Base-by-base conservation (phyloP, 2,888 invertebrate genomes). In the Synergus laeviventris region DNA sequence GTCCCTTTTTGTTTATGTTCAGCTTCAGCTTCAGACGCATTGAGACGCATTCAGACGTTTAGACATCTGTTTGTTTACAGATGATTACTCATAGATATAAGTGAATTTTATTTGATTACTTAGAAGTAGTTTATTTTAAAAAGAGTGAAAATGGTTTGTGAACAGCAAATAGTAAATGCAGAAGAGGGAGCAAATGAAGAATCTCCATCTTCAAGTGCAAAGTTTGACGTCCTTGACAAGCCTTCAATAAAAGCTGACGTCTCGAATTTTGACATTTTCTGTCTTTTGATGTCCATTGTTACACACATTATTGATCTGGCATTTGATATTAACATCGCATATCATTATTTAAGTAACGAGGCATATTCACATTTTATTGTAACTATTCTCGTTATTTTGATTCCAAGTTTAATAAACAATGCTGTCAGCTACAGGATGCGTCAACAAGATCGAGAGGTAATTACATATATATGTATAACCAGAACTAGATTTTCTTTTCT, bases 371-470 rank as follows among this genome's bases (percentile, higher is more conserved):
- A 94, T 89, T 96, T 95, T 86, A 92, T 92, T 36, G 93, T 94
- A 91, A 96, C 96, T 1, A 88, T 95, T 64, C 92, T 92, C 49
- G 95, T 96, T 86, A 94, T 96, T 82, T 91, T 95, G 66, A 89
- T 95, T 83, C 96, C 96, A 66, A 95, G 96, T 0, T 92, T 96
- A 81, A 94, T 96, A 39, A 96, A 95, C 89, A 95, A 95, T 14
- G 93, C 94, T 14, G 94, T 96, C 74, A 96, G 95, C 74, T 92
- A 94, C 81, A 91, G 94, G 90, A 96, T 96, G 96, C 95, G 88
- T 77, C 79, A 82, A 56, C 89, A 90, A 82, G 89, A 91, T 82
- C 77, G 84, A 74, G 81, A 89, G 88, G 90, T 90, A 81, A 82
- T 66, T 66, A 62, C 66, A 60, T 31, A 31, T 31, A 31, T 5